Evolutionary conservation across 2,888 invertebrate genomes (phyloP), one percentile per base, ranked within the genome.

Genomic region (Dastarcus helophoroides): DNA sequence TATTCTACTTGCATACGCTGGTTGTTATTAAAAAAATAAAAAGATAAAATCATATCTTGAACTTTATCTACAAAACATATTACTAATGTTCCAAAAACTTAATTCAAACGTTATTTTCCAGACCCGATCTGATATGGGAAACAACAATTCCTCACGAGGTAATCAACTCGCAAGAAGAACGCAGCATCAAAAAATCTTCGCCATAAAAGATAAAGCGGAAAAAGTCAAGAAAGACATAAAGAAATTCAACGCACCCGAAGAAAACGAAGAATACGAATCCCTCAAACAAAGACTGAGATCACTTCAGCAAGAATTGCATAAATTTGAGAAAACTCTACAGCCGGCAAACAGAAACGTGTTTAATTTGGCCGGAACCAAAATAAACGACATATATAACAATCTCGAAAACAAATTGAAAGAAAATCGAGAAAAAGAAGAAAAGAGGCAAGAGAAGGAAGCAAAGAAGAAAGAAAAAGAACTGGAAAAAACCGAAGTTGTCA

Each of bases 231-330:
- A 26, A 26, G 17, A 19, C 1, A 9, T 35, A 3, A 35, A 31
- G 9, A 26, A 26, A 13, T 31, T 31, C 23, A 27, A 35, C 17
- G 31, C 31, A 4, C 26, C 31, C 10, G 26, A 31, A 13, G 31
- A 35, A 17, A 27, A 27, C 19, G 27, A 31, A 15, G 26, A 31
- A 22, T 35, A 35, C 27, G 16, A 26, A n/a, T 21, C 30, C 9
- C 22, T 35, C 12, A 30, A 27, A 13, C n/a, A 24, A 8, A 26
- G 27, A 8, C 27, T 35, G 16, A 24, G 22, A 6, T 27, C 26
- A 11, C 26, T 35, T 15, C 27, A 35, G 14, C 21, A 22, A n/a
- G 19, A 22, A 12, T 19, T 35, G 2, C 35, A 35, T 8, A 25
- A 23, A 7, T 22, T 23, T 27, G 22, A 24, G 4, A n/a, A n/a